Base-by-base conservation (phyloP, 2,888 invertebrate species). In the Ophion costatus region DNA sequence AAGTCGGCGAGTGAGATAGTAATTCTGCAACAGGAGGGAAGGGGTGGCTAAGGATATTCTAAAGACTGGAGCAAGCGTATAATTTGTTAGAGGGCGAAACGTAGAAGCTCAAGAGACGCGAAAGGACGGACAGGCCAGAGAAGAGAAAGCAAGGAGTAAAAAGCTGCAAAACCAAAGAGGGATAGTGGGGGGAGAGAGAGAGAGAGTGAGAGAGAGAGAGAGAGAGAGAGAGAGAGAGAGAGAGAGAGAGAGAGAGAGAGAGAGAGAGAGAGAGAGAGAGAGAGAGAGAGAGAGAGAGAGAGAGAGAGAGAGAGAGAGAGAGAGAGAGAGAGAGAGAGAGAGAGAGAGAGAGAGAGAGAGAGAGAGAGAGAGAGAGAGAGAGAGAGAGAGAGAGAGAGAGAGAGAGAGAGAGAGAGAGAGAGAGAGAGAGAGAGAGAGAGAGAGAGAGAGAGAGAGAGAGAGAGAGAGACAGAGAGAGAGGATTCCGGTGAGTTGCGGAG, bases 131-230 rank as follows among this genome's bases (percentile, higher is more conserved):
- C 14, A 33, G 33, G 33, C 33, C 33, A 33, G 51, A 17, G 51
- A 11, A 51, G 14, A 51, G 17, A 51, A 51, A 51, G 51, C 33
- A 33, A 33, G 33, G 33, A 33, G 33, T 7, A 33, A 33, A 33
- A 33, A 33, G 33, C 33, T 33, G 33, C 3, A 33, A 33, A 5
- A 33, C 6, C 33, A 33, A 33, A 33, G 76, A 76, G 63, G 59
- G 6, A 69, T 33, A 5, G 7, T 57, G 51, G 0, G 76, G 69
- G 82, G 74, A 80, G 83, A 74, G 59, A 20, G 24, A 17, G 76
- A 76, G 63, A 59, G 90, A 91, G 91, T 92, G 91, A 91, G 90
- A 92, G 91, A n/a, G n/a, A n/a, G n/a, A n/a, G n/a, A n/a, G n/a
- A n/a, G n/a, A n/a, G n/a, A n/a, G n/a, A n/a, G n/a, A n/a, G n/a